phyloP scores from a whole-genome alignment of 2,888 invertebrate genomes.

The Siphlonurus alternatus region DNA sequence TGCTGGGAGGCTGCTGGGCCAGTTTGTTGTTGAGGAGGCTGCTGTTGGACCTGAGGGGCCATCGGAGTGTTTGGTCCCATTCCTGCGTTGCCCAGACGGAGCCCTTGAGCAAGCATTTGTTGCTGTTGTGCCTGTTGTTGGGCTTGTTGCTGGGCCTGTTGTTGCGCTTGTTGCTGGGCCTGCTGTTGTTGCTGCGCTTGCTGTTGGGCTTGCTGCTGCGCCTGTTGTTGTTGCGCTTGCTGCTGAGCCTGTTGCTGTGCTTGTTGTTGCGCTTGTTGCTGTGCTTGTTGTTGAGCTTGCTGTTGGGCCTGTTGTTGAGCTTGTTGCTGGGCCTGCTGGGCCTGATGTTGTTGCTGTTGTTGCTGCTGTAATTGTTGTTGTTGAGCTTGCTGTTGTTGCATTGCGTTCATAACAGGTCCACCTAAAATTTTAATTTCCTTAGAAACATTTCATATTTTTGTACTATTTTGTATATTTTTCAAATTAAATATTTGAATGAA shows the following conservation, averaged over 20 bases:
- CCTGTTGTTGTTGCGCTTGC: constrained; percentile 9
- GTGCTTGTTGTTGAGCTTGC: constrained; percentile 12
- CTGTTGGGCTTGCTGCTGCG: constrained; percentile 11
- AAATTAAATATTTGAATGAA: no score
- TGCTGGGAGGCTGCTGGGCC: constrained; percentile 17
- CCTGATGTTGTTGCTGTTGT: constrained; percentile 14
- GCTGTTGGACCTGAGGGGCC: constrained; percentile 11
- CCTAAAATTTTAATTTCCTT: no score
- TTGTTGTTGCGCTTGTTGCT: no score
- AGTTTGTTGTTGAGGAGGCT: constrained; percentile 16
- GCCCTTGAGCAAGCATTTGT: constrained; percentile 9
- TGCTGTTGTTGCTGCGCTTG: constrained; percentile 11
- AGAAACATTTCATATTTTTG: no score
- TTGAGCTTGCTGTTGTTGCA: constrained; percentile 10
- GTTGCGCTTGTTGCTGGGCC: not conserved
- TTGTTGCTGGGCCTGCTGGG: constrained; percentile 13
- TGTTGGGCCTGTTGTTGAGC: constrained; percentile 11
- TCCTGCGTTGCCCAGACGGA: not conserved
- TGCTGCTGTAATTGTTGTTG: constrained; percentile 15
- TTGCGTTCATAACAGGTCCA: not conserved
- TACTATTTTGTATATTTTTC: no score
- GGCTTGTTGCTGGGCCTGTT: constrained; percentile 8
- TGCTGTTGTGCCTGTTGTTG: constrained; percentile 14
- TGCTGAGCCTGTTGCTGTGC: constrained; percentile 11
- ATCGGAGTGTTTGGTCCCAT: constrained; percentile 5